These are phyloP conservation scores for Anorthoa munda DNA, from an alignment of 2,888 invertebrate species.

Conservation along the genomic window DNA sequence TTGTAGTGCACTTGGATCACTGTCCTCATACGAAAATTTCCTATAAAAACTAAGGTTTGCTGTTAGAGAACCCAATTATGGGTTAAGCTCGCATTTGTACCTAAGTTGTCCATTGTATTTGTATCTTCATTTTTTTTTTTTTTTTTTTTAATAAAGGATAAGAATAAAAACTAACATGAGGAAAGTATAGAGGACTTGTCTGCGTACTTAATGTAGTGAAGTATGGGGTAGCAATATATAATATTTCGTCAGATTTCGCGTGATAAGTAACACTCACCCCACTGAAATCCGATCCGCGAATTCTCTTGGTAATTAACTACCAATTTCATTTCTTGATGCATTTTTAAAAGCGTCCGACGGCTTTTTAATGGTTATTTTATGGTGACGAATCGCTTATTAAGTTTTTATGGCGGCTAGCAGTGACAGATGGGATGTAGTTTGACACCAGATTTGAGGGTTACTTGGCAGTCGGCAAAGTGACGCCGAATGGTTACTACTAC, in stretches of 20 bases:
- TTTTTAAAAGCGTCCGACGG: slow-evolving; percentile 90
- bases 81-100: no score
- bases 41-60: no score
- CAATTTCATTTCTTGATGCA: slow-evolving; percentile 91
- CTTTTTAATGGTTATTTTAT: slow-evolving; percentile 91
- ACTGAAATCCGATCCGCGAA: slow-evolving; percentile 85
- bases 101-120: no score
- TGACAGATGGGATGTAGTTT: slow-evolving; percentile 90
- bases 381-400: slow-evolving; percentile 91
- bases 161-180: neutral
- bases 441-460: slow-evolving; percentile 88
- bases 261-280: slow-evolving; percentile 76
- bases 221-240: slow-evolving; percentile 55
- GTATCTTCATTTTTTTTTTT: no score
- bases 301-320: slow-evolving; percentile 90
- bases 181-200: neutral
- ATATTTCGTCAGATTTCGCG: slow-evolving; percentile 63
- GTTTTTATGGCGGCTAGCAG: slow-evolving; percentile 87
- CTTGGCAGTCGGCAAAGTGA: slow-evolving; percentile 36
- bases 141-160: no score
- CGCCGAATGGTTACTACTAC: slow-evolving; percentile 9
- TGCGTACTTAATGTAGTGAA: neutral
- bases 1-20: no score
- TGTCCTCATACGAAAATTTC: no score
- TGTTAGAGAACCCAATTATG: no score